Conservation (phyloP, 2,113 vertebrate genomes). For the Probosciger aterrimus region DNA sequence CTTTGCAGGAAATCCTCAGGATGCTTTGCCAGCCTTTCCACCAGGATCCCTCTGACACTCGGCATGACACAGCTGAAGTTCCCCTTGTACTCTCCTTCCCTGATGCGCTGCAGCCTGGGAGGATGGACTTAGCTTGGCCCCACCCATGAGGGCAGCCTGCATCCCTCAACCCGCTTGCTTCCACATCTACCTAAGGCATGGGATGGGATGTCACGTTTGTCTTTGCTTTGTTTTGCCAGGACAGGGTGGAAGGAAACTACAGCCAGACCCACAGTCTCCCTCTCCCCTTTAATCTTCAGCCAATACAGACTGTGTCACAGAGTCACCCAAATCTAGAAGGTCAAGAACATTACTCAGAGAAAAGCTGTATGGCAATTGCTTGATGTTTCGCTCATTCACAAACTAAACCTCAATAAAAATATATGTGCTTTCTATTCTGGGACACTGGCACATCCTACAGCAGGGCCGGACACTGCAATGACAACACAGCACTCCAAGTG, state of each 20-base stretch:
- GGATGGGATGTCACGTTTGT: not conserved
- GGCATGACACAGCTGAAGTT: not conserved
- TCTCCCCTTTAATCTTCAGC: slow-evolving; percentile 37
- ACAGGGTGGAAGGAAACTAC: slow-evolving; percentile 24
- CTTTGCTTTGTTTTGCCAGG: slow-evolving; percentile 11
- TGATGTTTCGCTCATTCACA: not conserved
- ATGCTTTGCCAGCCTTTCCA: not conserved
- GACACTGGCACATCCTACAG: not conserved
- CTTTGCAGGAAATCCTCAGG: not conserved
- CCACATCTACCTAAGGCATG: rapidly evolving
- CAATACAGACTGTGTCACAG: not conserved
- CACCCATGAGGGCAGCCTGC: not conserved
- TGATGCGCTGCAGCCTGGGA: rapidly evolving
- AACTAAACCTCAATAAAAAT: not conserved
- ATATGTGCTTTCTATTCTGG: not conserved
- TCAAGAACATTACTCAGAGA: not conserved
- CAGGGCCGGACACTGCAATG: not conserved
- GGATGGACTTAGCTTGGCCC: not conserved
- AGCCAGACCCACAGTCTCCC: not conserved
- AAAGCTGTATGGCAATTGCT: not conserved
- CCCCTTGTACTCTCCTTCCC: not conserved
- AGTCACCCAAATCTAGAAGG: not conserved
- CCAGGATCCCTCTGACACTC: not conserved
- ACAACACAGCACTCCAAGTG: not conserved
- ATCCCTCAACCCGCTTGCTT: not conserved